These are phyloP conservation scores for Pyrgus malvae DNA, from an alignment of 2,888 invertebrate genomes.

Conservation along the genomic window DNA sequence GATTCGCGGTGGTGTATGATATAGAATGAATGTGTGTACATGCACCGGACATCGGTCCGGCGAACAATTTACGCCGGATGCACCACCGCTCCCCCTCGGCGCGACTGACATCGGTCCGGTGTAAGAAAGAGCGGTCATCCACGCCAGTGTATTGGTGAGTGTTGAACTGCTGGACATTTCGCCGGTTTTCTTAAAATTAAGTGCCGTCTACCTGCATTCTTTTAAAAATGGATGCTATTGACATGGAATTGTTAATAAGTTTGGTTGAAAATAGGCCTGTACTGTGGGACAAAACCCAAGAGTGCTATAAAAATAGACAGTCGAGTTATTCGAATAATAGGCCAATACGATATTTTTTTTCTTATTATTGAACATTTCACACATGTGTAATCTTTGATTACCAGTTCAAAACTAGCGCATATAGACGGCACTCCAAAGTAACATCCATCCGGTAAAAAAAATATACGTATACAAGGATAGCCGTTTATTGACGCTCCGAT, in stretches of 20 bases:
- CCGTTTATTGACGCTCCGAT: constrained; percentile 10
- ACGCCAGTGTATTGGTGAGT: constrained; percentile 35
- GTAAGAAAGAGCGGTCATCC: constrained; percentile 19
- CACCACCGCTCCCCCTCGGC: constrained; percentile 36
- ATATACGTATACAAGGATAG: constrained; percentile 24
- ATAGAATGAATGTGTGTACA: constrained; percentile 38
- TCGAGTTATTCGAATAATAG: too few relatives aligned
- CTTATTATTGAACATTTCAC: too few relatives aligned
- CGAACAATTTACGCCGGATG: constrained; percentile 39
- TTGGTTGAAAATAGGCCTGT: constrained; percentile 39
- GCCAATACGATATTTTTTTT: too few relatives aligned
- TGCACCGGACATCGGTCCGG: constrained; percentile 39
- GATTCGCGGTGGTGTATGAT: constrained; percentile 34
- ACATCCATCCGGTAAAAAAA: constrained; percentile 30
- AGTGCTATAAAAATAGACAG: constrained; percentile 37
- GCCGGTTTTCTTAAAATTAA: constrained; percentile 35
- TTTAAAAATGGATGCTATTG: constrained; percentile 35
- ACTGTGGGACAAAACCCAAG: too few relatives aligned
- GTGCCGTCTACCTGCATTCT: constrained; percentile 37
- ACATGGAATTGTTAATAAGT: constrained; percentile 38
- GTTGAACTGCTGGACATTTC: constrained; percentile 38
- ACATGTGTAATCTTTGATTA: too few relatives aligned
- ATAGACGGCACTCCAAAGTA: constrained; percentile 31
- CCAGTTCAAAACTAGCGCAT: constrained; percentile 30
- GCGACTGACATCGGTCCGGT: constrained; percentile 37